Evolutionary conservation across 2,797 vertebrate species (phyloP).

Genomic region (Phrynocephalus vlangalii): DNA sequence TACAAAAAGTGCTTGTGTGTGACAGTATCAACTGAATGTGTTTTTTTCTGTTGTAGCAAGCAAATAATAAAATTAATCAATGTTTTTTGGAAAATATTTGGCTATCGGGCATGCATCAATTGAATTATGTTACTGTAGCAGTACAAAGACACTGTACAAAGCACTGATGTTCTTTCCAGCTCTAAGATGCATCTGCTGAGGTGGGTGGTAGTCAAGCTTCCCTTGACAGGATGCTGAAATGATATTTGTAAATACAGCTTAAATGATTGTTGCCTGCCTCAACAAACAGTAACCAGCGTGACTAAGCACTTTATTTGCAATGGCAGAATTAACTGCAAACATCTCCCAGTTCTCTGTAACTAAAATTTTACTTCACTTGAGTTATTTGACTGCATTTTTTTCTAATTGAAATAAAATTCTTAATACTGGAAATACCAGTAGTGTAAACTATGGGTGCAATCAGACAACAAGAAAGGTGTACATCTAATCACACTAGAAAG

Average conservation of each 20-base stretch:
- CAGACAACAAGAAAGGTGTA: no score
- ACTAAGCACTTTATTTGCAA: constrained; percentile 80
- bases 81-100: background rate
- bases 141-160: background rate
- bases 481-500: no score
- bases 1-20: background rate
- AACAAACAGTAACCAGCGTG: constrained; percentile 44
- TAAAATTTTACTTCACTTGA: no score
- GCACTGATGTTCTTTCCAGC: constrained; percentile 20
- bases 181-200: fast-evolving
- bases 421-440: no score
- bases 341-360: no score
- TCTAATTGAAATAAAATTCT: no score
- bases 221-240: background rate
- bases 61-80: background rate
- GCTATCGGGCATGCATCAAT: fast-evolving
- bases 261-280: constrained; percentile 30
- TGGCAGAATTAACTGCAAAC: constrained; percentile 62
- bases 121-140: background rate
- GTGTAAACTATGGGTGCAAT: no score
- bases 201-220: background rate
- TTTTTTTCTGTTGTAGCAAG: background rate
- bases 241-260: constrained; percentile 45
- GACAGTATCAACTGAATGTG: fast-evolving
- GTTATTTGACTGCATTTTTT: no score